phyloP scores from a whole-genome alignment of 2,888 invertebrate species.

The Parasteatoda lunata region DNA sequence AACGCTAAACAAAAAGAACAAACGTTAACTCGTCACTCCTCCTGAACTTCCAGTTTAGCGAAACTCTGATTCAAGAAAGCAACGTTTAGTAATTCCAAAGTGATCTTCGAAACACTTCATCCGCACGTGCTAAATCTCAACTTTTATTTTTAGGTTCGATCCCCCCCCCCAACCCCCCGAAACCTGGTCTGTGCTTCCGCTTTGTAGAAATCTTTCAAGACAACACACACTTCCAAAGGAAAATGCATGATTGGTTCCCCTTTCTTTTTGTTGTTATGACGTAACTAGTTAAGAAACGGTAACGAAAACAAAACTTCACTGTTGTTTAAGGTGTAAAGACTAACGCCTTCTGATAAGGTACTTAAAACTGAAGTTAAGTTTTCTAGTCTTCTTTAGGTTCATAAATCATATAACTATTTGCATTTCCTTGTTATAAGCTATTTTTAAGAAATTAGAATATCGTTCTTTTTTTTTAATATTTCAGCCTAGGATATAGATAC shows the following conservation, averaged over 20 bases:
- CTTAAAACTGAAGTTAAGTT: too few species aligned
- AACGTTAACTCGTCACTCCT: too few species aligned
- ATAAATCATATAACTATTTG: too few species aligned
- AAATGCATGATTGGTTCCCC: background rate
- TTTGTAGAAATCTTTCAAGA: background rate
- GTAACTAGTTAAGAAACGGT: background rate
- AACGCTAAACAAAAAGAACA: too few species aligned
- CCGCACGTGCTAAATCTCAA: conserved; percentile 50
- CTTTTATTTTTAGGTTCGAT: conserved; percentile 30
- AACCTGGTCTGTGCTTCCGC: background rate
- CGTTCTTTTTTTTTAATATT: too few species aligned
- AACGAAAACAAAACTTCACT: too few species aligned
- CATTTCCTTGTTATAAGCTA: too few species aligned
- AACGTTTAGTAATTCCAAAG: background rate
- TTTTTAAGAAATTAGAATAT: too few species aligned
- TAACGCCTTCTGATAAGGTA: too few species aligned
- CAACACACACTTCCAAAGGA: background rate
- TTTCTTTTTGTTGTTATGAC: background rate
- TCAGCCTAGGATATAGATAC: too few species aligned
- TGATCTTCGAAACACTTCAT: conserved; percentile 22
- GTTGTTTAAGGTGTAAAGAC: too few species aligned
- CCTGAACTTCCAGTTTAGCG: background rate
- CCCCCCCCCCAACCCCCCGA: conserved; percentile 7
- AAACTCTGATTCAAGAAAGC: background rate
- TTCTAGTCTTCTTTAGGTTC: too few species aligned